Evolutionary conservation across 2,113 vertebrate species (phyloP), one percentile per base, ranked within the genome.

Genomic region (Conger conger): DNA sequence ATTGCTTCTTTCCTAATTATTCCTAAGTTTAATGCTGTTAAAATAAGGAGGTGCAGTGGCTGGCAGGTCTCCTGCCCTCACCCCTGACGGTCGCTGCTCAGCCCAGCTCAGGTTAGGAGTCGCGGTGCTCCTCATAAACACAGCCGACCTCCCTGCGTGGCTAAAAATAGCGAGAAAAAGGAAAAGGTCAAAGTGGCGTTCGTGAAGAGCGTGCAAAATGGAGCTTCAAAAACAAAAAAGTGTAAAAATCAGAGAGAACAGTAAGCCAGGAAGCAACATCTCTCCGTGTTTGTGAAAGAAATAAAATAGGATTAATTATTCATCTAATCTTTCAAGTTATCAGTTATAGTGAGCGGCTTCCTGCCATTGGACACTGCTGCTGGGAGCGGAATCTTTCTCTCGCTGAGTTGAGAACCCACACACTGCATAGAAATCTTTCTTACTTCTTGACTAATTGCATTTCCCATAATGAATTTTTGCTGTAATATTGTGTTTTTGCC

Each of bases 11-110:
- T 85, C 86, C 78, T 89, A 86, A 87, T 89, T 87, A 82, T 82
- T 86, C 82, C 76, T 79, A 33, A 60, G 79, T 87, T 90, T 76
- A 86, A 90, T 79, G 88, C 86, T 87, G 82, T 92, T 91, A 82
- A 81, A 89, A 73, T 76, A 82, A 84, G 86, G 38, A 76, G 54
- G 30, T 57, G 40, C 37, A 33, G 63, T 83, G 82, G 76, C 88
- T 83, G 90, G 89, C 87, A 13, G 38, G 79, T 53, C 80, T 45
- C 16, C 37, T 13, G n/a, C 36, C 30, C 20, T 9, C 13, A 5
- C n/a, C 11, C 36, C 33, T 53, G 30, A 11, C 42, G 68, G 68
- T 30, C 27, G 68, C 68, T 73, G 27, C 68, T 33, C 57, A 42
- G 15, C 68, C 20, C 36, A 68, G 68, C 68, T 33, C 68, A 73